phyloP scores from a whole-genome alignment of 1,140 invertebrate species.

The Lepidostoma basale region DNA sequence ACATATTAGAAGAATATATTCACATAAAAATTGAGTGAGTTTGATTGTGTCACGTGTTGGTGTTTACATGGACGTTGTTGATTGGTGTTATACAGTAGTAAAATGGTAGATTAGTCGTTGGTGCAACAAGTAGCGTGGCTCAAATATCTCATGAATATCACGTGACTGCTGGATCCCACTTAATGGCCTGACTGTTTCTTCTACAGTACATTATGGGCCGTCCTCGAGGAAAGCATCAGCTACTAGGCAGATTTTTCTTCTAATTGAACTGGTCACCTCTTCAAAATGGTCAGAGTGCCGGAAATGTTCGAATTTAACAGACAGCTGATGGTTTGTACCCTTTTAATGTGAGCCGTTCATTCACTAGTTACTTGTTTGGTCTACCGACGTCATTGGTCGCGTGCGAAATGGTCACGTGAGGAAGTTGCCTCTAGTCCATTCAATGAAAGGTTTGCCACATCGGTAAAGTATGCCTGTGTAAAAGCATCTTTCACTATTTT shows the following conservation, averaged over 20 bases:
- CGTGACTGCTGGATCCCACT: neutral
- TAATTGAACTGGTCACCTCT: too few relatives aligned
- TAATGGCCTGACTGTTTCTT: neutral
- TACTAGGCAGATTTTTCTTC: too few relatives aligned
- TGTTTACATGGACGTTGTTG: too few relatives aligned
- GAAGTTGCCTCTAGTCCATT: slow-evolving; percentile 9
- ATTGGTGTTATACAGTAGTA: too few relatives aligned
- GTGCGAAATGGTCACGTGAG: slow-evolving; percentile 19
- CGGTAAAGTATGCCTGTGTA: too few relatives aligned
- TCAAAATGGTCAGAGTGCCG: neutral
- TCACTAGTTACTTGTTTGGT: neutral
- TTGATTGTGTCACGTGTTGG: too few relatives aligned
- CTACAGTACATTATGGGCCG: neutral
- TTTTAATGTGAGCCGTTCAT: neutral
- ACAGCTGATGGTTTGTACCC: neutral
- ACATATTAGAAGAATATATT: too few relatives aligned
- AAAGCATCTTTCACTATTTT: too few relatives aligned
- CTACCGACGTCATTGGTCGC: slow-evolving; percentile 1
- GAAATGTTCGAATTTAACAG: neutral
- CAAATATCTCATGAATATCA: slow-evolving; percentile 10
- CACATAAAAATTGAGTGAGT: too few relatives aligned
- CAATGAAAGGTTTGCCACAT: too few relatives aligned
- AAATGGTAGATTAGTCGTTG: neutral
- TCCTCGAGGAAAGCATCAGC: too few relatives aligned
- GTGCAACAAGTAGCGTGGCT: slow-evolving; percentile 3